Base-by-base conservation (phyloP, 2,113 vertebrate genomes). In the Pedetes capensis region DNA sequence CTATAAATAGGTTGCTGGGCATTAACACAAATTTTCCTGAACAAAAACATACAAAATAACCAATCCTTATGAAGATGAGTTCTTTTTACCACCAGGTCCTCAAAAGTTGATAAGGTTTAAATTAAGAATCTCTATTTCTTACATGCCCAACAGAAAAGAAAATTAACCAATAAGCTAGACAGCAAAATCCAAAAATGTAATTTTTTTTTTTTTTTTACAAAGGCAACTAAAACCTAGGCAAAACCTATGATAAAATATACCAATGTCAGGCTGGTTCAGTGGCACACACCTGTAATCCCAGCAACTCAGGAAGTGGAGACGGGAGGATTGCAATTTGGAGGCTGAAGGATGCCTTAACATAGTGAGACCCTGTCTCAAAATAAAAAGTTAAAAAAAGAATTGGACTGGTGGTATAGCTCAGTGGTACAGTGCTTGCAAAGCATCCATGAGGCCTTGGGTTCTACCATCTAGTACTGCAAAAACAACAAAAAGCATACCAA, bases 1-100 rank as follows among this genome's bases (percentile, higher is more conserved):
- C n/a, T n/a, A n/a, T n/a, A n/a, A n/a, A n/a, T n/a, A n/a, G n/a
- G n/a, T n/a, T n/a, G n/a, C n/a, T n/a, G n/a, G n/a, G n/a, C n/a
- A n/a, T n/a, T n/a, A n/a, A n/a, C n/a, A n/a, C n/a, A n/a, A n/a
- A 82, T 95, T 95, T 96, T 92, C 86, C 71, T 64, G 32, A 18
- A 51, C 37, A 75, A 82, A 93, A 93, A n/a, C n/a, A 44, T 2
- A 44, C 32, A 23, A 93, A 90, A 71, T 82, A 8, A 78, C 18
- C 63, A 87, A 93, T 47, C 34, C 39, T 27, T 79, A 79, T 22
- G 29, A 92, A 86, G 34, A 86, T 32, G 18, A 80, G 25, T 34
- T n/a, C 81, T 59, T 68, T 88, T 93, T 87, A 82, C 2, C 92
- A 71, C 74, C 0, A 91, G 22, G 8, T 64, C 83, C 49, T 88